Evolutionary conservation across 2,888 invertebrate genomes (phyloP).

Genomic region (Drepanosiphum platanoidis): DNA sequence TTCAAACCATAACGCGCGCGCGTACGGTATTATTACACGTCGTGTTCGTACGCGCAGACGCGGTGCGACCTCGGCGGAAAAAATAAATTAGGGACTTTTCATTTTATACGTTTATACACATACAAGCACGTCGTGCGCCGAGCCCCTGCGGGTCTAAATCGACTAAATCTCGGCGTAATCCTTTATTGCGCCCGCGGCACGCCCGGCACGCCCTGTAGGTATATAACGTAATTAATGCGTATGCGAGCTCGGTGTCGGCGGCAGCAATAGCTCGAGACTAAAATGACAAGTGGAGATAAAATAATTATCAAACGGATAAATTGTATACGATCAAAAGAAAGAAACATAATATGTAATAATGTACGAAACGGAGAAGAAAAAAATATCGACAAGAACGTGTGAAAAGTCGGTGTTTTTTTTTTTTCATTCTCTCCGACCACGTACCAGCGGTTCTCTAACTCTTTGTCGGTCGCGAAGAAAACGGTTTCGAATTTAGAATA

Average conservation of each 20-base stretch:
- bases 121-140: not conserved
- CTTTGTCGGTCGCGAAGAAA: too few relatives aligned
- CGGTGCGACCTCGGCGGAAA: not conserved
- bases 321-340: not conserved
- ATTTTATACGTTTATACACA: not conserved
- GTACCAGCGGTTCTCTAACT: too few relatives aligned
- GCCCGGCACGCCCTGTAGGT: conserved; percentile 28
- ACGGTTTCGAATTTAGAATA: too few relatives aligned
- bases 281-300: not conserved
- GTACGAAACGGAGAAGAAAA: too few relatives aligned
- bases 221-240: too few relatives aligned
- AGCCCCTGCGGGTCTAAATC: conserved; percentile 1
- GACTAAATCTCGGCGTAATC: conserved; percentile 25
- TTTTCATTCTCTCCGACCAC: too few relatives aligned
- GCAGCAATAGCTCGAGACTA: conserved; percentile 5
- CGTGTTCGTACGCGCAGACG: too few relatives aligned
- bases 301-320: conserved; percentile 2
- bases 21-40: not conserved
- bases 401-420: not conserved
- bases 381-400: not conserved
- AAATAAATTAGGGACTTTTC: conserved; percentile 1
- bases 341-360: too few relatives aligned
- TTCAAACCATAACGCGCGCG: not conserved
- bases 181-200: conserved; percentile 2
- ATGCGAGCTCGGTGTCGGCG: not conserved